These are phyloP conservation scores for Cynoglossus semilaevis DNA, from an alignment of 2,113 vertebrate species.

Conservation along the genomic window DNA sequence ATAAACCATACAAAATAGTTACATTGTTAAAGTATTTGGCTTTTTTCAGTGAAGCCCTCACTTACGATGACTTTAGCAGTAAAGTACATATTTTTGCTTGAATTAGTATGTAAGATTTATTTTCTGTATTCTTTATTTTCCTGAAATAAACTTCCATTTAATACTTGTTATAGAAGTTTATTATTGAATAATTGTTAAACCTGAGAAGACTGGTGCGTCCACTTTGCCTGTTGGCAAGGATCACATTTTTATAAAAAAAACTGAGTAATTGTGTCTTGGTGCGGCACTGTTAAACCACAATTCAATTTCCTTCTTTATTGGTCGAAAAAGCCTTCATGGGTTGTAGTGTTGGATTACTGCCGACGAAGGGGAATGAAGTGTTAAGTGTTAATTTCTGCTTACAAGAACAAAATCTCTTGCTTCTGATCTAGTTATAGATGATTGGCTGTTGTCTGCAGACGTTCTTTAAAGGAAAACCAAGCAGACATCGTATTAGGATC, in stretches of 20 bases:
- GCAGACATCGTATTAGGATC: slow-evolving; percentile 56
- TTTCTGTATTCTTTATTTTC: too few species aligned
- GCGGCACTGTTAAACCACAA: slow-evolving; percentile 61
- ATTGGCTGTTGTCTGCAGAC: slow-evolving; percentile 72
- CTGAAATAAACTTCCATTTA: neutral
- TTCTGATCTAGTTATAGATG: slow-evolving; percentile 77
- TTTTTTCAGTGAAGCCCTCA: too few species aligned
- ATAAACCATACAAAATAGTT: too few species aligned
- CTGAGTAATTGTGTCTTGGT: slow-evolving; percentile 66
- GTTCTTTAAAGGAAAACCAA: slow-evolving; percentile 74
- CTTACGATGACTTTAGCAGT: too few species aligned
- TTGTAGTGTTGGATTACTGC: slow-evolving; percentile 80
- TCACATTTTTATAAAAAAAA: slow-evolving; percentile 51
- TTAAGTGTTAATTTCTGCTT: slow-evolving; percentile 86
- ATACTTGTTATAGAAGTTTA: slow-evolving; percentile 9
- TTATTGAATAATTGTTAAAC: slow-evolving; percentile 24
- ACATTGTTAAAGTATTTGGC: too few species aligned
- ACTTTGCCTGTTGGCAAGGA: slow-evolving; percentile 37
- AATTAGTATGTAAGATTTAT: too few species aligned
- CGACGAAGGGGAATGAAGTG: slow-evolving; percentile 81
- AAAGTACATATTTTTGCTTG: too few species aligned
- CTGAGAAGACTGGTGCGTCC: slow-evolving; percentile 28
- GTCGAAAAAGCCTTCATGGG: slow-evolving; percentile 63
- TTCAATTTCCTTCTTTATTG: slow-evolving; percentile 69
- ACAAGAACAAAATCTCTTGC: slow-evolving; percentile 78